phyloP scores from a whole-genome alignment of 2,888 invertebrate genomes.

The Polydrusus pterygomalis region DNA sequence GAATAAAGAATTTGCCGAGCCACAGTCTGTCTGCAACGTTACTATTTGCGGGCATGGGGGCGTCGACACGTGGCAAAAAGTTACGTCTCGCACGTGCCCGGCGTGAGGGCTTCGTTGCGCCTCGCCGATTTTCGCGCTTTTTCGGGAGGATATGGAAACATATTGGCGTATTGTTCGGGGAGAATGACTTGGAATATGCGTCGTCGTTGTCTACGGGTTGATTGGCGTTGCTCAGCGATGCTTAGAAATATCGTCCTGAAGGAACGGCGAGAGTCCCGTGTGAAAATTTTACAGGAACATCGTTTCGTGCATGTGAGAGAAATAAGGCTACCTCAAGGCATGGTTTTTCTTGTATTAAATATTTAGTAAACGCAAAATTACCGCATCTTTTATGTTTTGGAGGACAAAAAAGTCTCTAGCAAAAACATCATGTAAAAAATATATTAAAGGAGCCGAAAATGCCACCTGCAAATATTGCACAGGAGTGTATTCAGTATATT shows the following conservation, averaged over 20 bases:
- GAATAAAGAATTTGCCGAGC: constrained; percentile 27
- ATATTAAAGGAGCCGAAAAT: too few species aligned
- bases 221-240: constrained; percentile 35
- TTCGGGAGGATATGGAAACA: constrained; percentile 44
- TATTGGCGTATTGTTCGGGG: constrained; percentile 53
- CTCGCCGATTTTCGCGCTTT: constrained; percentile 53
- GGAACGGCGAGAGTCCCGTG: constrained; percentile 39
- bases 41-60: constrained; percentile 72
- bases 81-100: constrained; percentile 62
- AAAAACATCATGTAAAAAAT: too few species aligned
- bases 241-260: constrained; percentile 23
- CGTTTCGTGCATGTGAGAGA: neutral
- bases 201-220: constrained; percentile 26
- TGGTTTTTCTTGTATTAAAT: too few species aligned
- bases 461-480: too few species aligned
- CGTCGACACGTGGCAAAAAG: constrained; percentile 72
- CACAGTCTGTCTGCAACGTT: constrained; percentile 66
- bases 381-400: too few species aligned
- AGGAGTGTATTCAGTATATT: too few species aligned
- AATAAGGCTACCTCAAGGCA: too few species aligned
- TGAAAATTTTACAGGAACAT: constrained; percentile 26
- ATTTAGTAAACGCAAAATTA: too few species aligned
- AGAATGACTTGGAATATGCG: constrained; percentile 54
- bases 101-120: constrained; percentile 37
- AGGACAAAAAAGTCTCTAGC: too few species aligned